Percentiles rank a stretch among this genome's conserved stretches.
Conservation (phyloP, 2,113 vertebrate species). For the Lophotis ruficrista region DNA sequence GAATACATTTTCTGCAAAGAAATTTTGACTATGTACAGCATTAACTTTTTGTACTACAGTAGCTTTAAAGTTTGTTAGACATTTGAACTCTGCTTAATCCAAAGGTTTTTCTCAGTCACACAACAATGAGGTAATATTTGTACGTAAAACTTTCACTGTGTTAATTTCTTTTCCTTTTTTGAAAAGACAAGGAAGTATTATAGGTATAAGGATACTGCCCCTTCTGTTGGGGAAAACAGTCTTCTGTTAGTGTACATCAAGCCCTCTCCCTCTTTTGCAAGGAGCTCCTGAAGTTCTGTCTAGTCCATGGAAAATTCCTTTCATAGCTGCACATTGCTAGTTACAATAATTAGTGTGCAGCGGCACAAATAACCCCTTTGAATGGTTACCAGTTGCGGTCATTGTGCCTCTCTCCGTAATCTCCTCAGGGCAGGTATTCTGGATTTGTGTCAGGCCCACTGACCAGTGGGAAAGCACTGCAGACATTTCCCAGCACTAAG, state of each 20-base stretch:
- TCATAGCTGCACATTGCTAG: background rate
- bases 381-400: background rate
- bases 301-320: background rate
- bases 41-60: constrained; percentile 83
- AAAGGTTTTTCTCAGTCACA: constrained; percentile 88
- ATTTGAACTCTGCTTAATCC: constrained; percentile 85
- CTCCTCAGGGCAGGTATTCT: background rate
- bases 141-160: constrained; percentile 88
- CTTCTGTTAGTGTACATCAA: background rate
- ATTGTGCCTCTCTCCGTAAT: background rate
- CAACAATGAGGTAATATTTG: constrained; percentile 99
- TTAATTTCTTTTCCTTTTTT: constrained; percentile 75
- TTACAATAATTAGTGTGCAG: background rate
- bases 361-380: fast-evolving
- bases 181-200: constrained; percentile 74
- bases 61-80: constrained; percentile 84
- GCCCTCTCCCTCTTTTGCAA: background rate
- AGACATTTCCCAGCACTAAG: background rate
- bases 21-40: constrained; percentile 91
- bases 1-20: constrained; percentile 82
- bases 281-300: background rate
- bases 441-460: background rate
- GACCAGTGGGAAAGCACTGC: background rate
- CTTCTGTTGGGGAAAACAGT: background rate
- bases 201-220: constrained; percentile 22